These are phyloP conservation scores for Lacanobia oleracea DNA, from an alignment of 2,888 invertebrate species.

Conservation along the genomic window DNA sequence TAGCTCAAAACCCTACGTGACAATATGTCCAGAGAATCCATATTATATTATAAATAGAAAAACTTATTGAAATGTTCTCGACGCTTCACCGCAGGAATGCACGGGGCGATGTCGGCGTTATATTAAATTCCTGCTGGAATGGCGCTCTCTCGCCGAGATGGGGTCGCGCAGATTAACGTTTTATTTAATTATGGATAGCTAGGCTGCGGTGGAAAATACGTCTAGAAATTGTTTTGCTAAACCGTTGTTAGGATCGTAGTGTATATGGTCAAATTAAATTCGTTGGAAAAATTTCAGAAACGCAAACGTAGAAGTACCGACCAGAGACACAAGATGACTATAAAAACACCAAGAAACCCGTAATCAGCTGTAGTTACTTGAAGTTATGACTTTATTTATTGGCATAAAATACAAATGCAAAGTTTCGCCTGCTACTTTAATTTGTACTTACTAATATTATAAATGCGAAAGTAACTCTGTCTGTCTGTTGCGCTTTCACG, in stretches of 20 bases:
- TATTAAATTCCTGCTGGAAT: slow-evolving; percentile 84
- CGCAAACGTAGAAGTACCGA: no score
- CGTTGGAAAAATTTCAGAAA: no score
- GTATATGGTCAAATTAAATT: no score
- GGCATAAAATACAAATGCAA: no score
- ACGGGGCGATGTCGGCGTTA: slow-evolving; percentile 63
- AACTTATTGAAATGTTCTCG: slow-evolving; percentile 47
- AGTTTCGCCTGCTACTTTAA: no score
- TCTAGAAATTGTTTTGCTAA: neutral
- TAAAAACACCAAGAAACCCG: no score
- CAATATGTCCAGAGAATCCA: slow-evolving; percentile 37
- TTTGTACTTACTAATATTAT: no score
- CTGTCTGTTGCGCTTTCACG: no score
- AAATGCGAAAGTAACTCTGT: no score
- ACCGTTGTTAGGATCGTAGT: neutral
- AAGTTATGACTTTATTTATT: no score
- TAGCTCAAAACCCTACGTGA: slow-evolving; percentile 51
- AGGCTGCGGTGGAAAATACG: slow-evolving; percentile 17
- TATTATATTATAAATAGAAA: slow-evolving; percentile 36
- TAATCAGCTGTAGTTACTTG: no score
- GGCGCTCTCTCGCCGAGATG: slow-evolving; percentile 58
- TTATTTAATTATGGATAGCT: slow-evolving; percentile 55
- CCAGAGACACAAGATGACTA: no score
- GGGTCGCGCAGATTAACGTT: slow-evolving; percentile 61
- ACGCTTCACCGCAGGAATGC: slow-evolving; percentile 68